These are phyloP conservation scores for Caloenas nicobarica DNA, from an alignment of 2,113 vertebrate genomes.

Conservation along the genomic window DNA sequence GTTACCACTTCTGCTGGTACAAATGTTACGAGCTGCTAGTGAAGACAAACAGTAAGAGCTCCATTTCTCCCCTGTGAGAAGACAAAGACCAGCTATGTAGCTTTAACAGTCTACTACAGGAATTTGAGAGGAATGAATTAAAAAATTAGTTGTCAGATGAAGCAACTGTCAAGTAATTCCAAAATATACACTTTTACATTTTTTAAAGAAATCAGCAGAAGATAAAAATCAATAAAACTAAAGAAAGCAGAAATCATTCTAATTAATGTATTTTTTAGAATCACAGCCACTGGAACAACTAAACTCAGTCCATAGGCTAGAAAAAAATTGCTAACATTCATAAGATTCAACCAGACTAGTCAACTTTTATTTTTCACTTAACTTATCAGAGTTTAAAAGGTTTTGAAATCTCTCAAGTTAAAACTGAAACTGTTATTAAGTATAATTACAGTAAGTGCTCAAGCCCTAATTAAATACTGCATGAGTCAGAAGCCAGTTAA, in stretches of 20 bases:
- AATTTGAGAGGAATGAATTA: background rate
- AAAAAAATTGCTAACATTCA: background rate
- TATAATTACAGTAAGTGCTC: background rate
- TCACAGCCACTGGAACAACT: background rate
- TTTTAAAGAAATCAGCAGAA: background rate
- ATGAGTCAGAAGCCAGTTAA: background rate
- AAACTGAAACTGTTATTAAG: background rate
- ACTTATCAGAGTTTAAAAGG: background rate
- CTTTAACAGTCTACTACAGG: background rate
- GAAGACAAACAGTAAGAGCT: slow-evolving; percentile 76
- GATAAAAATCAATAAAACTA: background rate
- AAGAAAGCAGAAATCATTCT: background rate
- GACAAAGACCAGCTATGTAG: background rate
- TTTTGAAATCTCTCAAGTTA: background rate
- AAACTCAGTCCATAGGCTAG: background rate
- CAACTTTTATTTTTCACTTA: background rate
- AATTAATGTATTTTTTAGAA: background rate
- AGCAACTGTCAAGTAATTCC: background rate
- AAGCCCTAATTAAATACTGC: background rate
- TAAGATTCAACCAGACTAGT: background rate
- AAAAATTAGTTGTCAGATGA: background rate
- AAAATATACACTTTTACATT: background rate
- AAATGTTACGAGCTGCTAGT: slow-evolving; percentile 70
- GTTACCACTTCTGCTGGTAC: slow-evolving; percentile 32
- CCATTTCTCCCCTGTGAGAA: slow-evolving; percentile 73